These are phyloP conservation scores for Lytechinus pictus DNA, from an alignment of 35 echinoderm and acorn worm species.

Conservation along the genomic window DNA sequence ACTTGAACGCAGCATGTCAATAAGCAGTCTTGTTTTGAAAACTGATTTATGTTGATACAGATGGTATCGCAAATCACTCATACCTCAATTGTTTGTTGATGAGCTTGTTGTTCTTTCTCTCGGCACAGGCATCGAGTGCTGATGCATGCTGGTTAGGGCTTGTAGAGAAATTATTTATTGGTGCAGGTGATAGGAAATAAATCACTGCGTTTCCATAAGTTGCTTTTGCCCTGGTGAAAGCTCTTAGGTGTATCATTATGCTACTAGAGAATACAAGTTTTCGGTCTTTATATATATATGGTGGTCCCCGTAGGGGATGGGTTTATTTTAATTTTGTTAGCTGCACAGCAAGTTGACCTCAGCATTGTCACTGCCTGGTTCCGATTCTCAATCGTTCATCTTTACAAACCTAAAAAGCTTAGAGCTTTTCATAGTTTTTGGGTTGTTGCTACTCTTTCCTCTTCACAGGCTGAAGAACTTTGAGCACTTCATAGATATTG, in stretches of 20 bases:
- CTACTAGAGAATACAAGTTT: no score
- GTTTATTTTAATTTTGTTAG: no score
- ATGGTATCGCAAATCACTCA: neutral
- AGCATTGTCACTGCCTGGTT: no score
- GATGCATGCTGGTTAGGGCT: neutral
- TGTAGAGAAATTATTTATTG: neutral
- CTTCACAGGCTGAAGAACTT: no score
- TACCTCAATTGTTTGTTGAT: conserved; percentile 14
- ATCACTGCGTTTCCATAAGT: neutral
- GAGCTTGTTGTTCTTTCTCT: neutral
- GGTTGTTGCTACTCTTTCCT: no score
- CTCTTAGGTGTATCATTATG: neutral
- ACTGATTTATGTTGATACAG: neutral
- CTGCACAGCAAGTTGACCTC: no score
- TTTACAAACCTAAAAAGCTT: no score
- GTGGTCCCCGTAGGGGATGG: no score
- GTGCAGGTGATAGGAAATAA: neutral
- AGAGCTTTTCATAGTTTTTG: no score
- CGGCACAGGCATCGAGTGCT: neutral
- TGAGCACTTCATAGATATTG: no score
- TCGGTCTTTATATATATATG: no score
- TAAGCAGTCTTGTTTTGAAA: neutral
- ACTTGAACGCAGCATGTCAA: neutral
- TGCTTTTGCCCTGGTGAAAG: neutral
- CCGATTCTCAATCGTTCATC: no score